Conservation (phyloP, 2,797 vertebrate species). For the Vipera latastei region DNA sequence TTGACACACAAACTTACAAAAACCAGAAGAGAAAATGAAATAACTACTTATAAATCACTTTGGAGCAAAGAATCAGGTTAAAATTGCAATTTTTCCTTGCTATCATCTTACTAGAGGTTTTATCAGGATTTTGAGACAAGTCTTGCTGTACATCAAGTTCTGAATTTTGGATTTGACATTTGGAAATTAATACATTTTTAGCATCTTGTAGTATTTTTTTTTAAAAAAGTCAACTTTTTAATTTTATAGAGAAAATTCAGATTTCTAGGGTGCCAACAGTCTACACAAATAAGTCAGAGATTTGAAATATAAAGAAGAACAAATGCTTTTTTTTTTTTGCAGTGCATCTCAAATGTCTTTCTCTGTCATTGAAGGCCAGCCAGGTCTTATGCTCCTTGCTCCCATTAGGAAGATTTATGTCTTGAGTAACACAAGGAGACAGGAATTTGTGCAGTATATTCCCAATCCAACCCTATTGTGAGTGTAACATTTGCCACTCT, state of each 20-base stretch:
- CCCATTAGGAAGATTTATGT: conserved; percentile 29
- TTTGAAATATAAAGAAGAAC: neutral
- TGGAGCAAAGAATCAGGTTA: neutral
- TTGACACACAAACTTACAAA: neutral
- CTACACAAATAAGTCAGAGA: neutral
- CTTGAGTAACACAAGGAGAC: neutral
- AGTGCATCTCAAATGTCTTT: conserved; percentile 22
- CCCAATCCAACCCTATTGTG: conserved; percentile 18
- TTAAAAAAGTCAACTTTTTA: neutral
- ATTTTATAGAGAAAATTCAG: neutral
- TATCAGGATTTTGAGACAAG: neutral
- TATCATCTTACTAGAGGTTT: neutral
- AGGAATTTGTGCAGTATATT: conserved; percentile 3
- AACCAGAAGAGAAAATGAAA: neutral
- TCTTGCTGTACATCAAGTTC: neutral
- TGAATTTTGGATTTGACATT: neutral
- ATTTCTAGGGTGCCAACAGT: neutral
- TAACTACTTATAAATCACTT: neutral
- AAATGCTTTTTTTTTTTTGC: neutral
- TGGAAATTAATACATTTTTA: neutral
- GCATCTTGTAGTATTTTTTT: neutral
- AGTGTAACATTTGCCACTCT: conserved; percentile 17
- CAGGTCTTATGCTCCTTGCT: conserved; percentile 35
- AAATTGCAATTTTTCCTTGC: neutral
- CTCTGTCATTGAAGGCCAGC: conserved; percentile 31